Conservation (phyloP, 2,113 vertebrate species). For the Lipophrys pholis region DNA sequence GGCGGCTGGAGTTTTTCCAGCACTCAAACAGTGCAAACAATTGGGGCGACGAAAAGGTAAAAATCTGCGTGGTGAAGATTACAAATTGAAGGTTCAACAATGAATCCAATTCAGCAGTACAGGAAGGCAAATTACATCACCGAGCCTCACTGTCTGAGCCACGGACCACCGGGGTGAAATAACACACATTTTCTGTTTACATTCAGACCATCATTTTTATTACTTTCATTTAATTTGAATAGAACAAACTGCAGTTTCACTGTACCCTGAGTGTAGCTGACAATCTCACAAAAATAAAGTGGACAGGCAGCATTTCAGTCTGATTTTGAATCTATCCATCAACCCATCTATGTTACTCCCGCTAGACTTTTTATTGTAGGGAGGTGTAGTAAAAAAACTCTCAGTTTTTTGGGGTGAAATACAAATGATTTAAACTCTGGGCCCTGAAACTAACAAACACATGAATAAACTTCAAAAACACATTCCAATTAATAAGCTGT, state of each 20-base stretch:
- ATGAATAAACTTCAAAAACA: too few relatives aligned
- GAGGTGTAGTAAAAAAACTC: too few relatives aligned
- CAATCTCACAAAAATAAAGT: conserved; percentile 9
- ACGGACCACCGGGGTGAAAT: neutral
- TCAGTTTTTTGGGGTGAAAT: too few relatives aligned
- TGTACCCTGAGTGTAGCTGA: neutral
- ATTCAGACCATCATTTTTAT: neutral
- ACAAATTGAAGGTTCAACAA: neutral
- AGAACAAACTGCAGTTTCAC: neutral
- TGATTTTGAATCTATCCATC: conserved; percentile 6
- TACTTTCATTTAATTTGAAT: neutral
- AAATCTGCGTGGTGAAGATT: neutral
- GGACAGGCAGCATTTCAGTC: conserved; percentile 15
- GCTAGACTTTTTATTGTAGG: too few relatives aligned
- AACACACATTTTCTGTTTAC: neutral
- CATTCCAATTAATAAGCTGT: too few relatives aligned
- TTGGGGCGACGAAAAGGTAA: neutral
- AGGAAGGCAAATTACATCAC: neutral
- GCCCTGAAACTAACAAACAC: too few relatives aligned
- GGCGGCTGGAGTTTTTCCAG: neutral
- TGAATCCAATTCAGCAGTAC: neutral
- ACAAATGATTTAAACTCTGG: too few relatives aligned
- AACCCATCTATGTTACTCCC: too few relatives aligned
- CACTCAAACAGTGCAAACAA: neutral
- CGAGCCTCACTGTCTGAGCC: neutral